phyloP scores from a whole-genome alignment of 2,888 invertebrate species.

The Anodontia alba region DNA sequence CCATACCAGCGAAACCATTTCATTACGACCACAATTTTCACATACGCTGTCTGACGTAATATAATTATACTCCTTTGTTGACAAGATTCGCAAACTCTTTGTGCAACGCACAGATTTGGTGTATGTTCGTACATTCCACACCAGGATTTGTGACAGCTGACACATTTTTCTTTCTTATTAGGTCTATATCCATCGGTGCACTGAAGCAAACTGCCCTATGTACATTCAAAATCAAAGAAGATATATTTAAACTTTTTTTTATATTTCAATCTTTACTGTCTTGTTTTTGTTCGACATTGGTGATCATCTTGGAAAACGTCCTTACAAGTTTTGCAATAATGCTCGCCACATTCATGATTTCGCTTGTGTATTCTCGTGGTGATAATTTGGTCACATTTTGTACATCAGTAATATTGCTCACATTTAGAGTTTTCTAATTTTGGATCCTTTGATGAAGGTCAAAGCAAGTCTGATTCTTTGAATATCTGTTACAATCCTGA shows the following conservation, averaged over 20 bases:
- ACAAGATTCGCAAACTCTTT: background rate
- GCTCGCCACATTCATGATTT: background rate
- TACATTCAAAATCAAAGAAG: background rate
- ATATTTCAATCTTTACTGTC: no score
- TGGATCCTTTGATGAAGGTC: background rate
- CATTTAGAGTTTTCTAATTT: background rate
- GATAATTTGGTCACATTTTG: background rate
- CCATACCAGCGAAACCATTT: background rate
- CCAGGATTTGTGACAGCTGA: background rate
- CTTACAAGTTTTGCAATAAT: constrained; percentile 7
- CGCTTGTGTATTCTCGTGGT: background rate
- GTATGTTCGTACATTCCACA: constrained; percentile 2
- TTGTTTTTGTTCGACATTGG: no score
- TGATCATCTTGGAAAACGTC: background rate
- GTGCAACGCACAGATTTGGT: background rate
- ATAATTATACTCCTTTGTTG: no score
- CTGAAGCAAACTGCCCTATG: no score
- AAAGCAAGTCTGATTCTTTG: background rate
- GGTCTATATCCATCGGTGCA: no score
- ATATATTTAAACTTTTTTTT: background rate
- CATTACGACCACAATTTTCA: background rate
- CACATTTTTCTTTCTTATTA: no score
- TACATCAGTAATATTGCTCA: background rate
- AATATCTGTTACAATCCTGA: constrained; percentile 8
- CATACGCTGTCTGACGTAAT: background rate